Evolutionary conservation across 35 echinoderm and acorn worm genomes (phyloP), one percentile per base, ranked within the genome.

Genomic region (Ophioderma brevispina): DNA sequence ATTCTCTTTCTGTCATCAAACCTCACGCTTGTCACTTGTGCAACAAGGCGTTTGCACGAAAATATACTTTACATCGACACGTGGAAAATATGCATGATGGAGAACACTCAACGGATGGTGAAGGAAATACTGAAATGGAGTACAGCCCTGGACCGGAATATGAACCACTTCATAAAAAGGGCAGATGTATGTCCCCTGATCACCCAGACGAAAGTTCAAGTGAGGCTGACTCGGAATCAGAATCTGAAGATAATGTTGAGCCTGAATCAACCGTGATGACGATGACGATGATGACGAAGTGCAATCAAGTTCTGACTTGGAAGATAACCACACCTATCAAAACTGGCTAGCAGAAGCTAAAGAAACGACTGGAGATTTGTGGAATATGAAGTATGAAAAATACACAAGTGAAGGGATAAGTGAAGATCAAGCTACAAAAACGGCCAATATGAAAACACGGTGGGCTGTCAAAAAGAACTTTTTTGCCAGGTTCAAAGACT

Each of bases 281-380:
- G 59, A 70, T 25, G 28, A 70, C 59, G 59, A 70, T 25, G 59
- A 70, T 70, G 59, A 70, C 1, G 59, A 70, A 70, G 28, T 30
- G 15, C 6, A 70, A 70, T 70, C 59, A 70, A 70, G 59, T 25
- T 70, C 59, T 70, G 59, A 70, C 59, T 70, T 70, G 59, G 59
- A 70, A 70, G 59, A 70, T 70, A 70, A 70, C n/a, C 10, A 8
- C 10, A 25, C 28, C 59, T 70, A 70, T 70, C 28, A 70, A 70
- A 25, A 70, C 59, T 70, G 59, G 59, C 59, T 70, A 25, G 59
- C 59, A 70, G 59, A 70, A 30, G 59, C 28, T 70, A 70, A 70
- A 70, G 59, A 70, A 70, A 70, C 59, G n/a, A 30, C 17, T 70
- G 59, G 59, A 70, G 59, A 70, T 70, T 70, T 70, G 59, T 70